Evolutionary conservation across 2,113 vertebrate genomes (phyloP).

Genomic region (Grammomys dolichurus): DNA sequence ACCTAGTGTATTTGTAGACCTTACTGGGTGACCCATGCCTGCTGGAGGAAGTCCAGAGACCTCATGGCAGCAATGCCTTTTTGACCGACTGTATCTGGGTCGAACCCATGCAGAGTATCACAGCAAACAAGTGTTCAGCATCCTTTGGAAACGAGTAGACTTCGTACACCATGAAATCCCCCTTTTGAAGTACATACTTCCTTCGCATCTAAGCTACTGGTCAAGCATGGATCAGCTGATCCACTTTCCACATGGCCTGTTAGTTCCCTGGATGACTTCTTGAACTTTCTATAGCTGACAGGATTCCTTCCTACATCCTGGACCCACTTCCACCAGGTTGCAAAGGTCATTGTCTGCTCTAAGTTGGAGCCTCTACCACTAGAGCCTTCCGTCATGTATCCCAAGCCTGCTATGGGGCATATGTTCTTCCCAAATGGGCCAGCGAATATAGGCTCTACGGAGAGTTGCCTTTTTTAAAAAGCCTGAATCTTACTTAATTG

Average conservation of each 20-base stretch:
- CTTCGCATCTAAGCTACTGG: not conserved
- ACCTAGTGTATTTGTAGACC: not conserved
- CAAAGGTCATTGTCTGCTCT: not conserved
- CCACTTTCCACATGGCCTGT: not conserved
- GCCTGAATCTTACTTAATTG: not conserved
- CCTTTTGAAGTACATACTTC: not conserved
- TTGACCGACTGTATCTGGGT: not conserved
- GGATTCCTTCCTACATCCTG: not conserved
- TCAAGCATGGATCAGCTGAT: not conserved
- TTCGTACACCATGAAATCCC: not conserved
- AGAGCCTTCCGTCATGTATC: not conserved
- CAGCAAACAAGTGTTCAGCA: not conserved
- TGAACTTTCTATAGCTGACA: not conserved
- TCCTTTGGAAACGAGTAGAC: not conserved
- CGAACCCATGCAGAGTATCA: not conserved
- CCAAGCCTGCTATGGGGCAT: not conserved
- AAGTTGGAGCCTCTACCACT: not conserved
- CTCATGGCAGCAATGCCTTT: not conserved
- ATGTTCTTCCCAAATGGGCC: not conserved
- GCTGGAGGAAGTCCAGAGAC: not conserved
- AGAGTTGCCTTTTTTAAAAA: not conserved
- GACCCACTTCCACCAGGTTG: rapidly evolving
- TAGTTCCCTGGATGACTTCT: not conserved
- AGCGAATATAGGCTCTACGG: not conserved
- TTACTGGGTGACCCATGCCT: not conserved